These are phyloP conservation scores for Clitarchus hookeri DNA, from an alignment of 2,888 invertebrate genomes.

Conservation along the genomic window DNA sequence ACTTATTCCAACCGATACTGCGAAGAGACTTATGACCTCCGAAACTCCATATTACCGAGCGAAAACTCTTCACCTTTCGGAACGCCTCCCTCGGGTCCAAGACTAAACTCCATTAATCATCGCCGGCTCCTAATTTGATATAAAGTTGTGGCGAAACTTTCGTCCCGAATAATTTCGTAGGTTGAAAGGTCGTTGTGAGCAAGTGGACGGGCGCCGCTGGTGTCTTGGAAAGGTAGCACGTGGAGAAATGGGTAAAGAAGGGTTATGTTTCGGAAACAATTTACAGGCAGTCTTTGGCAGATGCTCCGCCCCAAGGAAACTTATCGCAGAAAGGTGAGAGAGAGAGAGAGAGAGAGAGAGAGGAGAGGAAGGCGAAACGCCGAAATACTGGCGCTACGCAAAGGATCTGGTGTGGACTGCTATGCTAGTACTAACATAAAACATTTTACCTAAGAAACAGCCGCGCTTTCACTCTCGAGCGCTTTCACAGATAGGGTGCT, in stretches of 20 bases:
- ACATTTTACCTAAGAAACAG: no score
- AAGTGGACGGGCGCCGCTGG: not conserved
- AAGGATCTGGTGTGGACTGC: no score
- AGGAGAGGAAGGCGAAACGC: no score
- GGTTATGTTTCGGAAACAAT: not conserved
- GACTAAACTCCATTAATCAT: conserved; percentile 30
- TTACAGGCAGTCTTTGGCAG: not conserved
- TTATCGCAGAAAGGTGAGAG: not conserved
- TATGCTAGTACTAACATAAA: no score
- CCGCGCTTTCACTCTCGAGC: no score
- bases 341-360: not conserved
- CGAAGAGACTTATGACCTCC: conserved; percentile 5
- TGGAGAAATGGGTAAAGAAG: not conserved
- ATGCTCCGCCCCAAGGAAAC: not conserved
- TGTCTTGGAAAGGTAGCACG: not conserved
- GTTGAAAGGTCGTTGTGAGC: not conserved
- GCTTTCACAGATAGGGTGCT: no score
- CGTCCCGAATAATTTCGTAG: not conserved
- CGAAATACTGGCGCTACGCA: no score
- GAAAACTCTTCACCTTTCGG: not conserved
- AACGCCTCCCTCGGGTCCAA: not conserved
- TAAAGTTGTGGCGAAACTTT: not conserved
- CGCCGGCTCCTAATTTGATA: conserved; percentile 25
- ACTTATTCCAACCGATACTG: not conserved
- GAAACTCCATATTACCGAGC: not conserved